Evolutionary conservation across 1,140 invertebrate species (phyloP).

Genomic region (Orchestia grillus): DNA sequence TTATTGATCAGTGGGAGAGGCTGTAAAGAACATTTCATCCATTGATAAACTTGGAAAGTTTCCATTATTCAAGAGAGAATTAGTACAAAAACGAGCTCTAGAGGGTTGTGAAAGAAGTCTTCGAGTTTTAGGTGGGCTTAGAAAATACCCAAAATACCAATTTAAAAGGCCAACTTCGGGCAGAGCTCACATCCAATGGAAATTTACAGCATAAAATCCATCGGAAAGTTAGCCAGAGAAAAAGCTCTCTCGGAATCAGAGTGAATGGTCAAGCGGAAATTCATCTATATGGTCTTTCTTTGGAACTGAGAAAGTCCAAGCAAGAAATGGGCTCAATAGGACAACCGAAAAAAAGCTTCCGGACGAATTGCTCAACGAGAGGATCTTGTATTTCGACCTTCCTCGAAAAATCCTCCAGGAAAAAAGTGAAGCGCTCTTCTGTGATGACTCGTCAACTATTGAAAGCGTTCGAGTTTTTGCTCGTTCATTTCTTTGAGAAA

Average conservation of each 20-base stretch:
- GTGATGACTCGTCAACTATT: conserved; percentile 46
- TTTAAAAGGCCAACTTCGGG: not conserved
- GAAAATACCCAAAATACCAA: conserved; percentile 9
- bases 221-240: conserved; percentile 43
- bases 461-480: conserved; percentile 34
- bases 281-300: conserved; percentile 55
- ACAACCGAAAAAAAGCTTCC: conserved; percentile 29
- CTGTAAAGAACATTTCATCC: not conserved
- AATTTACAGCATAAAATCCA: conserved; percentile 46
- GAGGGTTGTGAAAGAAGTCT: not conserved
- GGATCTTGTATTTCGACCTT: conserved; percentile 46
- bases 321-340: conserved; percentile 50
- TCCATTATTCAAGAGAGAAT: conserved; percentile 9
- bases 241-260: conserved; percentile 52
- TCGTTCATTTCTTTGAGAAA: conserved; percentile 18
- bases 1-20: not conserved
- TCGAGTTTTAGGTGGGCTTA: not conserved
- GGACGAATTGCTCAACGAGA: conserved; percentile 54
- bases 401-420: conserved; percentile 21
- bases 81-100: not conserved
- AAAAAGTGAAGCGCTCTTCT: conserved; percentile 13
- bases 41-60: not conserved
- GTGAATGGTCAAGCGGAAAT: conserved; percentile 54
- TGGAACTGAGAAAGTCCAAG: conserved; percentile 50
- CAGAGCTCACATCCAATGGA: conserved; percentile 30